Conservation (phyloP, 2,113 vertebrate genomes). For the Mastomys natalensis region DNA sequence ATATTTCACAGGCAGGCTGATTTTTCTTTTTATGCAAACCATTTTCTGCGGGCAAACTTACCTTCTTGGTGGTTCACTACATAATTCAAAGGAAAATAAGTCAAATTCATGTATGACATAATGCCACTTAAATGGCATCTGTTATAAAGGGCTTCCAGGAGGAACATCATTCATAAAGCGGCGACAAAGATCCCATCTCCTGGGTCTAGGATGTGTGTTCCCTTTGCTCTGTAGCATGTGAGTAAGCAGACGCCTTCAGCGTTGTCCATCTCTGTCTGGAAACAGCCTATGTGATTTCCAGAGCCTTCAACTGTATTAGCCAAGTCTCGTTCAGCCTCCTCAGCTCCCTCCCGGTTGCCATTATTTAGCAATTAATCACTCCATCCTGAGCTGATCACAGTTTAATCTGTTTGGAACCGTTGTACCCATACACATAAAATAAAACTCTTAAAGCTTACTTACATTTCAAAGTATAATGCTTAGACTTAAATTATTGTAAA, state of each 20-base stretch:
- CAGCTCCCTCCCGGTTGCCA: accelerated
- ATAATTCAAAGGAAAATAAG: not conserved
- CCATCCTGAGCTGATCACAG: not conserved
- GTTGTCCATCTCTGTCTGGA: accelerated
- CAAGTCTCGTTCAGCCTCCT: not conserved
- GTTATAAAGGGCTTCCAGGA: not conserved
- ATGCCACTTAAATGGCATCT: not conserved
- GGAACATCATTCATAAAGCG: not conserved
- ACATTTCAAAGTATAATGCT: not conserved
- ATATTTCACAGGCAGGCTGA: not conserved
- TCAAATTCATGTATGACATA: not conserved
- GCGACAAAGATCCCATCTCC: not conserved
- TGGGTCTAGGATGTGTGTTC: no score
- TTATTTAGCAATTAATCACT: not conserved
- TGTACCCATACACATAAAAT: not conserved
- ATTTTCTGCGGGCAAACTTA: not conserved
- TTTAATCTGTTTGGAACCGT: not conserved
- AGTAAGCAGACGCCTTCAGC: not conserved
- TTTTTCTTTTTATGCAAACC: not conserved
- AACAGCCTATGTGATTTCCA: not conserved
- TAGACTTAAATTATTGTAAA: not conserved
- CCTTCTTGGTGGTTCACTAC: not conserved
- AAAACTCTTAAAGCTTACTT: not conserved
- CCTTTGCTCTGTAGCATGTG: not conserved
- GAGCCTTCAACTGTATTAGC: not conserved